Conservation (phyloP, 2,113 vertebrate genomes). For the Phocoena phocoena region DNA sequence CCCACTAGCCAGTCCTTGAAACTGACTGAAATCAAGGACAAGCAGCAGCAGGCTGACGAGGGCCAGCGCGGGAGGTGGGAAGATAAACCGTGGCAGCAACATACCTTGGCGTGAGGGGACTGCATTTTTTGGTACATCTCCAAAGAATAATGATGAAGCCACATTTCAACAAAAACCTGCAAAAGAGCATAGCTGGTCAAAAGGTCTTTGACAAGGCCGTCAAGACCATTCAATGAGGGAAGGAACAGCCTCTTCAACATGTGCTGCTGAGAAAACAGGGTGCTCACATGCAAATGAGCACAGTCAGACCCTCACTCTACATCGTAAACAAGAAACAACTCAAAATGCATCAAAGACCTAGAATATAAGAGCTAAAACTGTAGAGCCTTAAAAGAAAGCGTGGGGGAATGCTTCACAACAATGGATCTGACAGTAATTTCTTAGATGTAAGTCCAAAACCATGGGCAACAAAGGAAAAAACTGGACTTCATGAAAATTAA, state of each 20-base stretch:
- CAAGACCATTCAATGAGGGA: neutral
- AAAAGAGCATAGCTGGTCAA: conserved; percentile 50
- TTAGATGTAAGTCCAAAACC: neutral
- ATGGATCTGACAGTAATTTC: neutral
- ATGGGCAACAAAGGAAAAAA: neutral
- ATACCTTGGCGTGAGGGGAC: conserved; percentile 98
- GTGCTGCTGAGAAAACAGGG: neutral
- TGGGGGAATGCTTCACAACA: neutral
- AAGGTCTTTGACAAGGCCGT: neutral
- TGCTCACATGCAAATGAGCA: neutral
- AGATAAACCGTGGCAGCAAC: neutral
- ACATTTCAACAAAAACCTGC: conserved; percentile 98
- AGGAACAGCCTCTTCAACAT: neutral
- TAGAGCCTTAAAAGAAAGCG: neutral
- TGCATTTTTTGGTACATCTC: conserved; percentile 99
- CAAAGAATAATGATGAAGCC: conserved; percentile 98
- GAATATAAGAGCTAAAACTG: neutral
- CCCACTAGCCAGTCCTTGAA: neutral
- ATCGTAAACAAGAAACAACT: neutral
- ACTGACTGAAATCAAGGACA: neutral
- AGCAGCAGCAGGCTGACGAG: neutral
- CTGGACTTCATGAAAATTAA: neutral
- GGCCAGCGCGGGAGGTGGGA: conserved; percentile 1
- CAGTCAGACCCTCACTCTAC: neutral
- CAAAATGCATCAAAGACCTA: neutral